phyloP scores from a whole-genome alignment of 2,797 vertebrate species.

The Diglossa cyanea region DNA sequence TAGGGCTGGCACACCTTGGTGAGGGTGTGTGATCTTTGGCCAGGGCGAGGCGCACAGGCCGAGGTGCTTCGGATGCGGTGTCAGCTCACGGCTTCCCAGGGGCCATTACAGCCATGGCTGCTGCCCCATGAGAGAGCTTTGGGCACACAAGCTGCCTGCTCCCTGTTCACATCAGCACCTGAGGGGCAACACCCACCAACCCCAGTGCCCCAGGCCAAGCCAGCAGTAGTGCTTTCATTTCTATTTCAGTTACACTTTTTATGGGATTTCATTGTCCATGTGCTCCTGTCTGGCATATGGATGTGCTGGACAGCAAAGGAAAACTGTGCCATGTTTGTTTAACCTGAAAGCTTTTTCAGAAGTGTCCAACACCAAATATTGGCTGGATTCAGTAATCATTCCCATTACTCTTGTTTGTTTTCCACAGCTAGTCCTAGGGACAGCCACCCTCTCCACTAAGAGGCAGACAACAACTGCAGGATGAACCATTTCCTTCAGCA shows the following conservation, averaged over 20 bases:
- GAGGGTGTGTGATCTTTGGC: neutral
- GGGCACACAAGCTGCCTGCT: neutral
- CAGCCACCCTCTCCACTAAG: neutral
- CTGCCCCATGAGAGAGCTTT: neutral
- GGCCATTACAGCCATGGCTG: fast-evolving
- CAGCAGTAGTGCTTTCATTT: neutral
- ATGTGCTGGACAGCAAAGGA: neutral
- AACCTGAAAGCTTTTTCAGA: slow-evolving; percentile 44
- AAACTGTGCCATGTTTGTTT: neutral
- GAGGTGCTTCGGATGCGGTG: fast-evolving
- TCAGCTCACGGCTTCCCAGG: fast-evolving
- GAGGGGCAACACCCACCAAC: neutral
- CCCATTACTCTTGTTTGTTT: neutral
- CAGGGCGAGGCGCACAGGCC: fast-evolving
- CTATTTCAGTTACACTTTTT: neutral
- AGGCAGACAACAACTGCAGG: neutral
- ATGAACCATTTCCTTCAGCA: neutral
- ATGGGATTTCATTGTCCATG: neutral
- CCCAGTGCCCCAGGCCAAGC: neutral
- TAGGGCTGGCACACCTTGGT: fast-evolving
- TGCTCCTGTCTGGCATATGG: neutral
- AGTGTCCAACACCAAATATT: neutral
- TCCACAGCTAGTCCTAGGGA: neutral
- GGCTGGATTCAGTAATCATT: neutral
- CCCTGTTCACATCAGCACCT: neutral